Evolutionary conservation across 2,113 vertebrate genomes (phyloP).

Genomic region (Oreocharis arfaki): DNA sequence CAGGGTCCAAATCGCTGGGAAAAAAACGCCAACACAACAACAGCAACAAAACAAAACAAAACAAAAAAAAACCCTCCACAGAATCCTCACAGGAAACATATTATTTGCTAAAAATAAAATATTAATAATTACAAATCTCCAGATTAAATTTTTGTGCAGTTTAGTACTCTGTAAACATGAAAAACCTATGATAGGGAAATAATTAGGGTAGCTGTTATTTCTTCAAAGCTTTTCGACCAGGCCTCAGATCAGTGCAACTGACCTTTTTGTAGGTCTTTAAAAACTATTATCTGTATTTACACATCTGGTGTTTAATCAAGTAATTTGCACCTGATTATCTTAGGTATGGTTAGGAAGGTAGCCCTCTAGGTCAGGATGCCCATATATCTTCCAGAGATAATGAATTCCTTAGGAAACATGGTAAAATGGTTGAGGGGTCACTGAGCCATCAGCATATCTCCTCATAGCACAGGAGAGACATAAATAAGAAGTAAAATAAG

Average conservation of each 20-base stretch:
- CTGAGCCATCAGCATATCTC: fast-evolving
- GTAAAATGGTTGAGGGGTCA: background rate
- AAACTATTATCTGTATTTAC: background rate
- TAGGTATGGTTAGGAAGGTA: background rate
- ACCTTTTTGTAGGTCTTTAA: background rate
- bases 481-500: background rate
- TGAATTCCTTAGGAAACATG: background rate
- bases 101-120: background rate
- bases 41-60: background rate
- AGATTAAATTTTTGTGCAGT: background rate
- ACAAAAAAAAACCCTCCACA: background rate
- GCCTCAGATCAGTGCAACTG: background rate
- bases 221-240: background rate
- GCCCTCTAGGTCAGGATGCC: background rate
- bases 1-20: background rate
- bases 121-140: background rate
- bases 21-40: background rate
- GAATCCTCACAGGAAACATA: background rate
- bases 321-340: background rate
- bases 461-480: background rate
- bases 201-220: background rate
- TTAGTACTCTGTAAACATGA: background rate
- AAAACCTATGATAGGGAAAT: background rate
- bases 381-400: background rate
- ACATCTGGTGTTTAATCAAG: background rate